Evolutionary conservation across 2,888 invertebrate species (phyloP).

Genomic region (Melanostoma scalare): DNA sequence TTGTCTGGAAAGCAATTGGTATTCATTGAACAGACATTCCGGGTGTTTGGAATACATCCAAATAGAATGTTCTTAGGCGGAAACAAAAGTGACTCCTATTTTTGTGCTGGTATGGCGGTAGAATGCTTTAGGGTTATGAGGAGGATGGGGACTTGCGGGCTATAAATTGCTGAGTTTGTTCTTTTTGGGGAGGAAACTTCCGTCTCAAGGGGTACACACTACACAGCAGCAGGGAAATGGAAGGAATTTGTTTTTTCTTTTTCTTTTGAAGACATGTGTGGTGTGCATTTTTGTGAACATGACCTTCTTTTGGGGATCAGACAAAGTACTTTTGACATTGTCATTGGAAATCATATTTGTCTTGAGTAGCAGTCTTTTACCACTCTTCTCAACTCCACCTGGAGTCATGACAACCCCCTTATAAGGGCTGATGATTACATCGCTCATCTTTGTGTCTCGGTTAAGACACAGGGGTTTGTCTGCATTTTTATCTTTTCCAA

Average conservation of each 20-base stretch:
- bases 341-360: too few species aligned
- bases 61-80: background rate
- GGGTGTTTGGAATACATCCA: conserved; percentile 24
- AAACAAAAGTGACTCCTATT: conserved; percentile 5
- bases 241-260: too few species aligned
- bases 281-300: too few species aligned
- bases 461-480: too few species aligned
- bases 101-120: background rate
- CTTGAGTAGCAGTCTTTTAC: too few species aligned
- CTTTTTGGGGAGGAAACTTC: background rate
- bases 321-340: too few species aligned
- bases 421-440: too few species aligned
- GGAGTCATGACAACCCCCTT: too few species aligned
- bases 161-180: conserved; percentile 10
- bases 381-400: too few species aligned
- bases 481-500: background rate
- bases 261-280: too few species aligned
- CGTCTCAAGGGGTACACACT: conserved; percentile 10
- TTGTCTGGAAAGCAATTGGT: background rate
- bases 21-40: conserved; percentile 11
- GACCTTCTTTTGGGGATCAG: too few species aligned
- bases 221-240: background rate
- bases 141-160: background rate
- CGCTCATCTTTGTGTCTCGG: too few species aligned
- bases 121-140: conserved; percentile 1